Evolutionary conservation across 2,888 invertebrate genomes (phyloP), one percentile per base, ranked within the genome.

Genomic region (Drosophila neotestacea): DNA sequence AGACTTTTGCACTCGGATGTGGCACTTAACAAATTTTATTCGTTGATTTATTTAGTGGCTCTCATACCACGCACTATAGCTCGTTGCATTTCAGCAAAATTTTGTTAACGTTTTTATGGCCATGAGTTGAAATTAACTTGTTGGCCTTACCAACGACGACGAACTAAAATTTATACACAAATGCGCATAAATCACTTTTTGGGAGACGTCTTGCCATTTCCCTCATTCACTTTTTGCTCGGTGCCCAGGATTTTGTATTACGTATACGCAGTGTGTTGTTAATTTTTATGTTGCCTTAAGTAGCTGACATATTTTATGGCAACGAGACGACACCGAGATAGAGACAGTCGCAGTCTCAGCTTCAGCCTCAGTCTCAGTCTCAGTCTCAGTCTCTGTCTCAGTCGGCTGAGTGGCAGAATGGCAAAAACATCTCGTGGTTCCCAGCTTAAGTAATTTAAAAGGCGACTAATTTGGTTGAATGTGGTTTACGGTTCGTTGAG

Each of bases 41-140:
- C 73, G 61, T 73, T 77, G 73, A 76, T 79, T 79, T 78, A 78
- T 78, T 79, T 79, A 79, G 80, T 79, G 59, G 62, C 75, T 42
- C 56, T 68, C 55, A 28, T 11, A 16, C 44, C 38, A 47, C 22
- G 22, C 22, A 22, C 11, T 34, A 28, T 50, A 38, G 34, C 65
- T 30, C 48, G 44, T 39, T 72, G 78, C 70, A 77, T 60, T 69
- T 64, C 58, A 60, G 44, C 46, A 66, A 66, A 69, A 78, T 75
- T 79, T 78, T 73, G 78, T 77, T 67, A 79, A 79, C 80, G 73
- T 73, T 77, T 79, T 79, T 76, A 79, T 79, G 80, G 62, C 64
- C 80, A 47, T 72, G 65, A 62, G 54, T 65, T 77, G 36, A 73
- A 76, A 78, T 78, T 75, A 79, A 79, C 77, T 77, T 77, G 77